Conservation (phyloP, 2,888 invertebrate species). For the Plutella xylostella region DNA sequence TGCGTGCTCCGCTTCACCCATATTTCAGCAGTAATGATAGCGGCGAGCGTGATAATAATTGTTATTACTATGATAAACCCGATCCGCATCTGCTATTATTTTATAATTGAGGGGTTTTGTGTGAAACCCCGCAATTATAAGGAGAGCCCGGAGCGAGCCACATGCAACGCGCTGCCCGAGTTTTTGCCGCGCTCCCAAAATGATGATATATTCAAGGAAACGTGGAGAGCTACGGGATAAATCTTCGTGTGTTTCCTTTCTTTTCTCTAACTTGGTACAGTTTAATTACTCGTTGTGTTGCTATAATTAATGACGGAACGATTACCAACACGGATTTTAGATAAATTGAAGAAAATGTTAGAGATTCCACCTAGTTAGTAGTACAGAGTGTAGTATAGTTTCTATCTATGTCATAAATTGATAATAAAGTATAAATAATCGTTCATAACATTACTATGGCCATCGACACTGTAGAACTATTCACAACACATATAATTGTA, state of each 20-base stretch:
- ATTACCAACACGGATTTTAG: too few relatives aligned
- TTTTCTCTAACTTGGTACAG: too few relatives aligned
- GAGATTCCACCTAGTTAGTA: too few relatives aligned
- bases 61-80: slow-evolving; percentile 57
- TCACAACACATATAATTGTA: too few relatives aligned
- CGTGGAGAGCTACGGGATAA: slow-evolving; percentile 27
- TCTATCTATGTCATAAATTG: too few relatives aligned
- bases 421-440: too few relatives aligned
- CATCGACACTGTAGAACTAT: too few relatives aligned
- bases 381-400: too few relatives aligned
- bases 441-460: too few relatives aligned
- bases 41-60: slow-evolving; percentile 68
- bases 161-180: slow-evolving; percentile 56
- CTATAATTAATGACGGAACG: slow-evolving; percentile 4
- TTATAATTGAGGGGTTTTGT: slow-evolving; percentile 69
- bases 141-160: slow-evolving; percentile 59
- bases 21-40: slow-evolving; percentile 66
- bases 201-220: slow-evolving; percentile 51
- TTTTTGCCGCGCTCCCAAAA: slow-evolving; percentile 54
- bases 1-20: slow-evolving; percentile 40
- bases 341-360: too few relatives aligned
- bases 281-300: slow-evolving; percentile 7
- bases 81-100: slow-evolving; percentile 69
- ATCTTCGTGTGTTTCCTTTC: too few relatives aligned
- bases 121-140: slow-evolving; percentile 68